phyloP scores from a whole-genome alignment of 1,140 invertebrate species.

The Artemia franciscana region DNA sequence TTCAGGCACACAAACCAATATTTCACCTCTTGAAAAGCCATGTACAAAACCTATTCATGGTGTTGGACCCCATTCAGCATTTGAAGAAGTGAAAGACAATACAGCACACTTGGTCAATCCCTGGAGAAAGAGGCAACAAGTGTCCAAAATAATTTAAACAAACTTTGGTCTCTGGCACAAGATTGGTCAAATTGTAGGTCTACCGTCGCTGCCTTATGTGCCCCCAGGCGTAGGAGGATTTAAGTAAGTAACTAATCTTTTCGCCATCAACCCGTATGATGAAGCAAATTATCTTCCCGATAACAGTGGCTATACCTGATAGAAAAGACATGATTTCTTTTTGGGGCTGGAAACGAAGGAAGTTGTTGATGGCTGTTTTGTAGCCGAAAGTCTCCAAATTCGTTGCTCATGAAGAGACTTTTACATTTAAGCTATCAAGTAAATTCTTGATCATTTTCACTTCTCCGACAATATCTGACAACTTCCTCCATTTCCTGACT shows the following conservation, averaged over 20 bases:
- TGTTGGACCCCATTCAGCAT: too few species aligned
- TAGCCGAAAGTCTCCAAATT: neutral
- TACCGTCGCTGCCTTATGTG: constrained; percentile 9
- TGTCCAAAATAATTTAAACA: too few species aligned
- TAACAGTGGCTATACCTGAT: neutral
- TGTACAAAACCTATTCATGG: constrained; percentile 11
- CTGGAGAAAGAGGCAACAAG: too few species aligned
- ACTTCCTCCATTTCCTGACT: too few species aligned
- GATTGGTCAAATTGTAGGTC: constrained; percentile 8
- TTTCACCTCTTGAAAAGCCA: constrained; percentile 14
- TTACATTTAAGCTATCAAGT: too few species aligned
- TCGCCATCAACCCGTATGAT: neutral
- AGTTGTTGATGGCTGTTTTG: neutral
- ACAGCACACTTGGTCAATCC: too few species aligned
- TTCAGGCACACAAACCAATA: constrained; percentile 16
- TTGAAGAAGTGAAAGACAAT: too few species aligned
- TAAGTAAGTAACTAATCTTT: neutral
- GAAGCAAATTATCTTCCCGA: neutral
- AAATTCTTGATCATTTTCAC: too few species aligned
- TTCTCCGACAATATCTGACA: too few species aligned
- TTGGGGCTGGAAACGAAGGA: neutral
- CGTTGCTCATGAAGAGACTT: too few species aligned
- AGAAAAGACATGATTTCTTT: neutral
- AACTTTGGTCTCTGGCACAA: too few species aligned
- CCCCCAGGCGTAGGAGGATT: too few species aligned